These are phyloP conservation scores for Elysia chlorotica DNA, from an alignment of 1,140 invertebrate species.

Conservation along the genomic window DNA sequence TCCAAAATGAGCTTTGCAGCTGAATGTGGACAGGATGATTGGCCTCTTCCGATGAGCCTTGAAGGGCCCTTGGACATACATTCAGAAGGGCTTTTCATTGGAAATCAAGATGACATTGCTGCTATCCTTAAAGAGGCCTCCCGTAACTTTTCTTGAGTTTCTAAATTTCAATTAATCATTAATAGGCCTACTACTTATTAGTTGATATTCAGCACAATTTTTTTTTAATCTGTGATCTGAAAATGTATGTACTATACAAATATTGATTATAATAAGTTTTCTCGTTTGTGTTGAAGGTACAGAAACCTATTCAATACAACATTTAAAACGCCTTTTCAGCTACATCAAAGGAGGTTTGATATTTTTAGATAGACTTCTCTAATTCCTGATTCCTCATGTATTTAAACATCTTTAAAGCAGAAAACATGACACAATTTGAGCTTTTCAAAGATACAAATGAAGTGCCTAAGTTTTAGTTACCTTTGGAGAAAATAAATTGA, in stretches of 20 bases:
- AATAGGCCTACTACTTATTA: neutral
- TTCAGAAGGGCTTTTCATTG: constrained; percentile 34
- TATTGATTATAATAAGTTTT: too few species aligned
- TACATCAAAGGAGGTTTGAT: too few species aligned
- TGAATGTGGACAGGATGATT: constrained; percentile 42
- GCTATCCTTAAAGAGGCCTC: constrained; percentile 38
- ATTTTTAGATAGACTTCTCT: too few species aligned
- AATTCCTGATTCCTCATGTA: too few species aligned
- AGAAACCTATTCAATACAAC: too few species aligned
- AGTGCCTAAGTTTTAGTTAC: too few species aligned
- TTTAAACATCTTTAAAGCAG: too few species aligned
- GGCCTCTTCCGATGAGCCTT: constrained; percentile 37
- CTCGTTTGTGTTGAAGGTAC: too few species aligned
- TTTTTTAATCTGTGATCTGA: neutral
- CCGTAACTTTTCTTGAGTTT: constrained; percentile 41
- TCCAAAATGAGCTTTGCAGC: constrained; percentile 40
- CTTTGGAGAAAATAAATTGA: constrained; percentile 28
- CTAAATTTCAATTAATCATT: neutral
- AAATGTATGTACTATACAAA: neutral
- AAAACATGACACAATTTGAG: too few species aligned
- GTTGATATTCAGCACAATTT: neutral
- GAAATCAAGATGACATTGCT: constrained; percentile 40
- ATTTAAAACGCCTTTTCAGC: too few species aligned
- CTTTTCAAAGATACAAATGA: too few species aligned
- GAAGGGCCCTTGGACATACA: constrained; percentile 40